These are phyloP conservation scores for Chrysotoxum bicinctum DNA, from an alignment of 2,888 invertebrate genomes.

Conservation along the genomic window DNA sequence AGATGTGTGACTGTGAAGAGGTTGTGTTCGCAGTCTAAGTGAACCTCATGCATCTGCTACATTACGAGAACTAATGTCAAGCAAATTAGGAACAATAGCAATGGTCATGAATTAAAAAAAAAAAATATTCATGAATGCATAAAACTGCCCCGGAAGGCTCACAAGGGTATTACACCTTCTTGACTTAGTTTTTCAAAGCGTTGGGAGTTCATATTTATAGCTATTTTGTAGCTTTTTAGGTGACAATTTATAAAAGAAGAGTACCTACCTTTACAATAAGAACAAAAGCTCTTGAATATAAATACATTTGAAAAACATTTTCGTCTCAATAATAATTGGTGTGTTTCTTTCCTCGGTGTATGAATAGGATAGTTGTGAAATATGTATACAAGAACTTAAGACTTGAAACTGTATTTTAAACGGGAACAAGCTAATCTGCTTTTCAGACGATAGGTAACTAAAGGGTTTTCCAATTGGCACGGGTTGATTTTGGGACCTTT, in stretches of 20 bases:
- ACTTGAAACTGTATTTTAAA: too few species aligned
- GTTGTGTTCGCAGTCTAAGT: neutral
- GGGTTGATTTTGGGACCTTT: too few species aligned
- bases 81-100: constrained; percentile 42
- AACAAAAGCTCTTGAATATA: neutral
- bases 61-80: constrained; percentile 38
- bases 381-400: too few species aligned
- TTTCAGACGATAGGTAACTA: too few species aligned
- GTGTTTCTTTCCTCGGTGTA: neutral
- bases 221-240: neutral
- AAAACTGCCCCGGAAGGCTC: neutral
- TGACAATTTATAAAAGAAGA: neutral
- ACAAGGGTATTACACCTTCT: neutral
- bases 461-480: too few species aligned
- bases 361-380: too few species aligned
- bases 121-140: neutral
- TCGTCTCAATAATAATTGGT: neutral
- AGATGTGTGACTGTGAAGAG: constrained; percentile 15
- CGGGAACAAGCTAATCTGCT: too few species aligned
- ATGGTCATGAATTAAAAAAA: constrained; percentile 55
- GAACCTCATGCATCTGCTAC: constrained; percentile 1
- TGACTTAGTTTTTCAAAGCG: constrained; percentile 6
- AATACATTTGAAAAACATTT: neutral
- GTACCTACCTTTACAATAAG: neutral
- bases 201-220: neutral